Conservation (phyloP, 30 jellyfish, hydroid and myxozoan genomes). For the Catostylus mosaicus region DNA sequence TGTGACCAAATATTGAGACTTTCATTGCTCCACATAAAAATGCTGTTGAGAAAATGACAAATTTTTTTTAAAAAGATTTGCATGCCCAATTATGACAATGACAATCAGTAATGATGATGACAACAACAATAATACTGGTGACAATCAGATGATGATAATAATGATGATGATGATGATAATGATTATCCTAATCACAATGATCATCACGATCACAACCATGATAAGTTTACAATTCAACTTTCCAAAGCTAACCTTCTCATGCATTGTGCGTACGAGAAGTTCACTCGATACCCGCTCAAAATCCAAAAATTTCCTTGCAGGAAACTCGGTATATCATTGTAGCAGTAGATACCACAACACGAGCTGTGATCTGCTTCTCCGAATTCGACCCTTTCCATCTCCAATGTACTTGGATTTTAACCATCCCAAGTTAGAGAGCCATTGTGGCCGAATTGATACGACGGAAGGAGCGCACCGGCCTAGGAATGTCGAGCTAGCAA, state of each 20-base stretch:
- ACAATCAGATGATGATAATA: no score
- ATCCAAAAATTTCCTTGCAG: slow-evolving; percentile 68
- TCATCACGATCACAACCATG: no score
- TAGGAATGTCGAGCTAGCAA: background rate
- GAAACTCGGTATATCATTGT: slow-evolving; percentile 58
- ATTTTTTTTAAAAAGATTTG: background rate
- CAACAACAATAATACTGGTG: background rate
- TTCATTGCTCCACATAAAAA: slow-evolving; percentile 84
- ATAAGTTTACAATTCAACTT: no score
- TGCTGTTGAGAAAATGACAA: slow-evolving; percentile 15
- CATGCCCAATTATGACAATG: background rate
- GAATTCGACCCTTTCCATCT: slow-evolving; percentile 30
- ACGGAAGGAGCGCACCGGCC: background rate
- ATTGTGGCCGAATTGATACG: background rate
- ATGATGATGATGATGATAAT: no score
- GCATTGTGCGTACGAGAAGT: slow-evolving; percentile 80
- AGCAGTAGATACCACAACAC: slow-evolving; percentile 58
- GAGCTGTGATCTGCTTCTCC: slow-evolving; percentile 31
- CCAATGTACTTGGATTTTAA: slow-evolving; percentile 15
- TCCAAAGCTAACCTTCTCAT: slow-evolving; percentile 65
- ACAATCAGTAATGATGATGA: background rate
- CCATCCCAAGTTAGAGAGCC: background rate
- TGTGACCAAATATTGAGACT: slow-evolving; percentile 92
- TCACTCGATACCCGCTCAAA: slow-evolving; percentile 80
- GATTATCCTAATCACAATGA: no score